A percentile compares a stretch with the other conserved stretches of the same genome.
Evolutionary conservation across 1,140 invertebrate species (phyloP).

Genomic region (Drosophila lowei): DNA sequence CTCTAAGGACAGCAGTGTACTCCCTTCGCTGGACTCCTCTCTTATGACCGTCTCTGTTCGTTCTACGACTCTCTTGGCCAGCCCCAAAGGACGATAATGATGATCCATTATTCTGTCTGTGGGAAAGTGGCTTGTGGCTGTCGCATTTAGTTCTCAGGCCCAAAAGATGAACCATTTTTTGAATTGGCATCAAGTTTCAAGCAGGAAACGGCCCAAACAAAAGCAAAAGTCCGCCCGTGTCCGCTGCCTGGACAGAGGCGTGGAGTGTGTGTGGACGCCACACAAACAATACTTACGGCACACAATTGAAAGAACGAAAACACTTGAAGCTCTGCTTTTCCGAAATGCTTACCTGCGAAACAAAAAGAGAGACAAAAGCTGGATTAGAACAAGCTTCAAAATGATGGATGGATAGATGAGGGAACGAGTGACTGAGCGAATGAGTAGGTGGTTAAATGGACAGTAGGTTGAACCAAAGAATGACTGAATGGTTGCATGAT

Average conservation of each 20-base stretch:
- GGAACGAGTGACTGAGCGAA: constrained; percentile 6
- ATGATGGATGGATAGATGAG: constrained; percentile 9
- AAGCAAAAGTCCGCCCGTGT: constrained; percentile 50
- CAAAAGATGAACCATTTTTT: constrained; percentile 33
- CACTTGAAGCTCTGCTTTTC: constrained; percentile 15
- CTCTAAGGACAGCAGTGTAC: not conserved
- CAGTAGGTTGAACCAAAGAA: too few species aligned
- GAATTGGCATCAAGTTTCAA: constrained; percentile 68
- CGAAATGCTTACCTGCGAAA: constrained; percentile 64
- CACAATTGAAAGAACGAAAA: constrained; percentile 10
- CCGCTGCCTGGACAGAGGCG: too few species aligned
- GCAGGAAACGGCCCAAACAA: constrained; percentile 45
- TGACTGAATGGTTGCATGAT: too few species aligned
- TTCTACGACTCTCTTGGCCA: too few species aligned
- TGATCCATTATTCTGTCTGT: constrained; percentile 16
- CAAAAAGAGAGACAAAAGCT: constrained; percentile 26
- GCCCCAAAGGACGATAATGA: too few species aligned
- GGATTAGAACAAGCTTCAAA: constrained; percentile 50
- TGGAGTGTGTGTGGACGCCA: constrained; percentile 7
- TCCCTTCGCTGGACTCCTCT: too few species aligned
- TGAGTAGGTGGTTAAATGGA: not conserved
- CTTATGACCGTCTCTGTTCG: not conserved
- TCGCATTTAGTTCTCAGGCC: constrained; percentile 25
- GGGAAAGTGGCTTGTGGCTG: constrained; percentile 43
- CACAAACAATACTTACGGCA: constrained; percentile 5